phyloP scores from a whole-genome alignment of 53 echinoderm and acorn worm genomes.

The Hippasteria phrygiana region DNA sequence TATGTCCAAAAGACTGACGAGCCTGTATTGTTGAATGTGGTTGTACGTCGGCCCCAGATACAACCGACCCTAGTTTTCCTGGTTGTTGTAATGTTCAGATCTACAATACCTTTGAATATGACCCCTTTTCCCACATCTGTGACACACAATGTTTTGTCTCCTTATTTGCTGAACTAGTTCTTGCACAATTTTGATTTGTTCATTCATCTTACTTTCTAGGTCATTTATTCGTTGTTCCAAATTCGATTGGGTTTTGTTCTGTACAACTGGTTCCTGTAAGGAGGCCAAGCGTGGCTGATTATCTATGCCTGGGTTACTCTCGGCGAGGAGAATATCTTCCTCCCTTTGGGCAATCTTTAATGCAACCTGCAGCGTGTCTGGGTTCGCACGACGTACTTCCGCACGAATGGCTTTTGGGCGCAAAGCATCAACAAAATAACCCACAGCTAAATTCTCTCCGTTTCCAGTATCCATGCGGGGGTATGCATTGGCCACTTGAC shows the following conservation, averaged over 20 bases:
- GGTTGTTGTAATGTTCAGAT: too few relatives aligned
- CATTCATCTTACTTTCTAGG: background rate
- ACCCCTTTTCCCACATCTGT: too few relatives aligned
- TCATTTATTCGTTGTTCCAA: background rate
- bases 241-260: background rate
- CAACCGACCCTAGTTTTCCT: too few relatives aligned
- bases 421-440: slow-evolving; percentile 2
- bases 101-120: too few relatives aligned
- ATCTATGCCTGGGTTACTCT: background rate
- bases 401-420: slow-evolving; percentile 1
- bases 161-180: too few relatives aligned
- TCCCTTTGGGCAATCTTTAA: background rate
- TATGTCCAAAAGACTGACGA: too few relatives aligned
- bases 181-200: background rate
- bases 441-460: background rate
- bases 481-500: background rate
- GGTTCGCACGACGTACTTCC: background rate
- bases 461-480: background rate
- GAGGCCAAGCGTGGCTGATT: background rate
- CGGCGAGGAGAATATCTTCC: background rate
- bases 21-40: too few relatives aligned
- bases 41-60: too few relatives aligned
- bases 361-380: background rate
- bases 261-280: background rate
- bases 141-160: too few relatives aligned